Percentiles rank a stretch among this genome's conserved stretches.
These are phyloP conservation scores for Bombus impatiens DNA, from an alignment of 1,140 invertebrate species.

Conservation along the genomic window DNA sequence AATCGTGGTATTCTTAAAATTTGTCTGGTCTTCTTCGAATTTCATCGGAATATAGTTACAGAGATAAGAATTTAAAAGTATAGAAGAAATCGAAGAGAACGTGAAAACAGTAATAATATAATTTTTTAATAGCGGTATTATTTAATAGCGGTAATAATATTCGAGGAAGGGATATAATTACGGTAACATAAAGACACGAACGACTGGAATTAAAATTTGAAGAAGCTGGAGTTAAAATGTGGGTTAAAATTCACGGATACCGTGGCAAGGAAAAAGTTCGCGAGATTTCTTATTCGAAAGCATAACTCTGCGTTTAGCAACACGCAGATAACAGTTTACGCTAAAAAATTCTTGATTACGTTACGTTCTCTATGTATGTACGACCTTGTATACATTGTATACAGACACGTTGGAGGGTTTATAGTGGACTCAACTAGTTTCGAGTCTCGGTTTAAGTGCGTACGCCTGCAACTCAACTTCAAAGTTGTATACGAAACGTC, in stretches of 20 bases:
- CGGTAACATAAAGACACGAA: no score
- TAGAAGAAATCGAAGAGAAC: background rate
- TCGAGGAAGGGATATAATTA: background rate
- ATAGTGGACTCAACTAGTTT: background rate
- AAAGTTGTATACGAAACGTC: background rate
- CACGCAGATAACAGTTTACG: background rate
- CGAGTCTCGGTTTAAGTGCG: background rate
- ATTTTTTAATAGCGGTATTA: no score
- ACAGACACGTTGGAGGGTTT: background rate
- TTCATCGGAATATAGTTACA: no score
- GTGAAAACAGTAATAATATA: background rate
- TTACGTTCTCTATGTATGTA: background rate
- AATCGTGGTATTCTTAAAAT: no score
- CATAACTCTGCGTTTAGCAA: background rate
- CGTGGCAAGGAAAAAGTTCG: background rate
- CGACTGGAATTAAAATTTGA: background rate
- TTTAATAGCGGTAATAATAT: background rate
- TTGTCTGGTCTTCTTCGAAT: background rate
- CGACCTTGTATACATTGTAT: constrained; percentile 1
- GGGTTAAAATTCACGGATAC: background rate
- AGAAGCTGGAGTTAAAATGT: background rate
- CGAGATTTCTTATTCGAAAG: background rate
- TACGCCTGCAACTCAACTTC: background rate
- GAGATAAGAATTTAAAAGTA: background rate
- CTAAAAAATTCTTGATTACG: constrained; percentile 22